A percentile compares a stretch with the other conserved stretches of the same genome.
phyloP scores from a whole-genome alignment of 2,888 invertebrate genomes.

The Agrilus cyanescens region DNA sequence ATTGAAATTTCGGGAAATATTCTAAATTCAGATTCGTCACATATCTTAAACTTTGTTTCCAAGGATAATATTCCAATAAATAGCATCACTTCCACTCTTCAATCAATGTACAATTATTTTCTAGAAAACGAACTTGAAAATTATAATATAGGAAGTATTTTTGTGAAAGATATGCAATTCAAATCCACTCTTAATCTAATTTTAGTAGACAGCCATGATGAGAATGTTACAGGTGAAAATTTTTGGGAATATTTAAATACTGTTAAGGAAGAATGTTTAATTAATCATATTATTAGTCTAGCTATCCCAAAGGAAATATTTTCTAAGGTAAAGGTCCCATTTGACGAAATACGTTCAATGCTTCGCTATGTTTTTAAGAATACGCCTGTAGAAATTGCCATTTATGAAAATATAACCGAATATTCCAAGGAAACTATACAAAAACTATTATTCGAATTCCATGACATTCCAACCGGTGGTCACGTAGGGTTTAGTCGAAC shows the following conservation, averaged over 20 bases:
- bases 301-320: not conserved
- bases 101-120: no score
- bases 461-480: slow-evolving; percentile 7
- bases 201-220: not conserved
- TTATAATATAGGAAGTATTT: no score
- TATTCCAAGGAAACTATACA: no score
- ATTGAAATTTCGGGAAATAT: no score
- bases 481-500: slow-evolving; percentile 10
- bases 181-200: slow-evolving; percentile 1
- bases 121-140: no score
- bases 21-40: no score
- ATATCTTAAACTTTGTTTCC: no score
- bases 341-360: slow-evolving; percentile 3
- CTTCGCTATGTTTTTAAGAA: slow-evolving; percentile 6
- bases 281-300: slow-evolving; percentile 1
- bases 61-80: no score
- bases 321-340: slow-evolving; percentile 1
- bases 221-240: slow-evolving; percentile 4
- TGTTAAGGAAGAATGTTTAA: slow-evolving; percentile 1
- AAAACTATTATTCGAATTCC: not conserved
- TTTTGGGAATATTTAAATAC: slow-evolving; percentile 1
- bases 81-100: no score
- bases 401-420: slow-evolving; percentile 3
- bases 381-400: slow-evolving; percentile 2
- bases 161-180: no score